These are phyloP conservation scores for Leptoteleia sp. DNA, from an alignment of 1,140 invertebrate genomes.

Conservation along the genomic window DNA sequence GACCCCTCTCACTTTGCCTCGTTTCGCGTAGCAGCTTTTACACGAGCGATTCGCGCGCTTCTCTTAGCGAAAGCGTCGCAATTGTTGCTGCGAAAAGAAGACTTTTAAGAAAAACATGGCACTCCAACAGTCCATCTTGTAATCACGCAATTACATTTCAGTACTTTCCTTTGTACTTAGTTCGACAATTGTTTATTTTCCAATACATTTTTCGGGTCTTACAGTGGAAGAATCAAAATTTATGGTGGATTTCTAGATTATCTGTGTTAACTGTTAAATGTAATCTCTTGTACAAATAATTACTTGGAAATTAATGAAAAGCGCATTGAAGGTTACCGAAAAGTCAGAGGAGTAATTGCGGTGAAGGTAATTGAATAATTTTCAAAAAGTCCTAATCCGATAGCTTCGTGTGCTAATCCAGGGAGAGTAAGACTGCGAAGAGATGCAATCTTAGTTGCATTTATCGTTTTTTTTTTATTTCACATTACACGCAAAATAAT, in stretches of 20 bases:
- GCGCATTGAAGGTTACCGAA: too few relatives aligned
- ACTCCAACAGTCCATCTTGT: conserved; percentile 13
- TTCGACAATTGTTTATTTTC: conserved; percentile 8
- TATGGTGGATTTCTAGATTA: too few relatives aligned
- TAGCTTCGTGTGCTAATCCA: too few relatives aligned
- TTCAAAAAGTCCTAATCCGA: too few relatives aligned
- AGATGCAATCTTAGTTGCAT: conserved; percentile 10
- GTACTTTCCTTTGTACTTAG: not conserved
- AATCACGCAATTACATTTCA: conserved; percentile 24
- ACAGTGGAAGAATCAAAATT: not conserved
- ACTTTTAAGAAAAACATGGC: conserved; percentile 36
- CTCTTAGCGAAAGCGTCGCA: conserved; percentile 44
- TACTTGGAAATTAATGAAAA: too few relatives aligned
- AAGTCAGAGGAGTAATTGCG: too few relatives aligned
- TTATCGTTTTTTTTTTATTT: conserved; percentile 3
- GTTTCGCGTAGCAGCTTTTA: conserved; percentile 53
- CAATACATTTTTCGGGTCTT: not conserved
- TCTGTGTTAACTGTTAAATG: too few relatives aligned
- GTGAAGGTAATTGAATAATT: too few relatives aligned
- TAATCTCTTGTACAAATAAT: too few relatives aligned
- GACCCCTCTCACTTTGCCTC: conserved; percentile 47
- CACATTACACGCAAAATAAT: too few relatives aligned
- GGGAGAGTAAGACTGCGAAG: not conserved
- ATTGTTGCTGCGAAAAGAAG: conserved; percentile 29
- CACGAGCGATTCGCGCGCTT: conserved; percentile 47